Evolutionary conservation across 2,888 invertebrate species (phyloP), one percentile per base, ranked within the genome.

Genomic region (Antheraea yamamai): DNA sequence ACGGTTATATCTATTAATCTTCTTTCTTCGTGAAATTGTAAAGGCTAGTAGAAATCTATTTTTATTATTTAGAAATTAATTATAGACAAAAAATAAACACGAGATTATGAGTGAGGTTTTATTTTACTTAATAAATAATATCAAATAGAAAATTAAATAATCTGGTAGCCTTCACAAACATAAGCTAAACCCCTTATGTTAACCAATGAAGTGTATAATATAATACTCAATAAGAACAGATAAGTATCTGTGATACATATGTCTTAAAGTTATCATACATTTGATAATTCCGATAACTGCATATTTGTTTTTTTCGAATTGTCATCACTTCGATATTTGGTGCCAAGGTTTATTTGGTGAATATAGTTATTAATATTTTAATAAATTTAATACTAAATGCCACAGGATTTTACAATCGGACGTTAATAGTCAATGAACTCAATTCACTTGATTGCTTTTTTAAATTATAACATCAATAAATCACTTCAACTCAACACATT

Each of bases 211-310:
- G 61, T 61, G 12, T 55, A 52, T 20, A 55, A 23, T 10, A 61
- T 20, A 64, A n/a, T n/a, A 58, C 18, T 18, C 10, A 18, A 58
- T 58, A 58, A 55, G 55, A 55, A 1, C 23, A 26, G 16, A 66
- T 30, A 66, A 0, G 18, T 16, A 26, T 66, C 64, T 30, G 4
- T 66, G 64, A 23, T 10, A 20, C n/a, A 35, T 26, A 26, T 70
- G 20, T 35, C 20, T 35, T 70, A n/a, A 70, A 39, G n/a, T 70
- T 70, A 70, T 70, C 70, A 20, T 20, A 39, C 39, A 16, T 6
- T 66, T 66, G 64, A 66, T 66, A 30, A 66, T 16, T 66, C 16
- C 30, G 64, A 66, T 66, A 61, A 61, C 23, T 61, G 61, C 23
- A 61, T 61, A 23, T n/a, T 7, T 26, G 4, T 64, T 14, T 30